phyloP scores from a whole-genome alignment of 2,888 invertebrate species.

The Alcis repandata region DNA sequence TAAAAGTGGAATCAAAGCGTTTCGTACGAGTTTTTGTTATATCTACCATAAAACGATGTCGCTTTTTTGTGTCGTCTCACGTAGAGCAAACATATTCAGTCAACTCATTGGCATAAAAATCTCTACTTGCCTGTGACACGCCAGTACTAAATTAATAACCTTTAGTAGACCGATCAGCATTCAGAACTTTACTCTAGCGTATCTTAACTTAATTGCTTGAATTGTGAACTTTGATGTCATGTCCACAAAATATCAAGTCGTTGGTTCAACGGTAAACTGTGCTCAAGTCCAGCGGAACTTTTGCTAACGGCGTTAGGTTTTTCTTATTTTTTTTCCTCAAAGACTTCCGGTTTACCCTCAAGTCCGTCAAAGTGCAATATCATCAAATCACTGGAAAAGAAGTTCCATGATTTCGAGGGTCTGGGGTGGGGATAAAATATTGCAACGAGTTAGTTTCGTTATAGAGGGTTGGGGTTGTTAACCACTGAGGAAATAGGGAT shows the following conservation, averaged over 20 bases:
- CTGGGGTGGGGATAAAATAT: constrained; percentile 77
- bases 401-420: constrained; percentile 79
- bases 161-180: neutral
- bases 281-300: constrained; percentile 7
- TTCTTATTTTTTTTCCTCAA: constrained; percentile 58
- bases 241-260: neutral
- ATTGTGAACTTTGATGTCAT: neutral
- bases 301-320: neutral
- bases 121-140: neutral
- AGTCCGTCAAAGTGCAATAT: constrained; percentile 84
- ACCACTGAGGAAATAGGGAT: constrained; percentile 30
- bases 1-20: no score
- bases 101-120: neutral
- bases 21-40: no score
- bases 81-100: neutral
- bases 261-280: constrained; percentile 7
- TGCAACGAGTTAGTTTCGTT: constrained; percentile 78
- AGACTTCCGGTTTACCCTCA: constrained; percentile 46
- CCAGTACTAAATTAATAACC: neutral
- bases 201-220: neutral
- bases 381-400: constrained; percentile 86
- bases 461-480: constrained; percentile 56
- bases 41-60: no score
- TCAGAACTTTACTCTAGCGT: neutral
- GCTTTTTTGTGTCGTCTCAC: no score